Conservation (phyloP, 2,888 invertebrate genomes). For the Tupiocoris notatus region DNA sequence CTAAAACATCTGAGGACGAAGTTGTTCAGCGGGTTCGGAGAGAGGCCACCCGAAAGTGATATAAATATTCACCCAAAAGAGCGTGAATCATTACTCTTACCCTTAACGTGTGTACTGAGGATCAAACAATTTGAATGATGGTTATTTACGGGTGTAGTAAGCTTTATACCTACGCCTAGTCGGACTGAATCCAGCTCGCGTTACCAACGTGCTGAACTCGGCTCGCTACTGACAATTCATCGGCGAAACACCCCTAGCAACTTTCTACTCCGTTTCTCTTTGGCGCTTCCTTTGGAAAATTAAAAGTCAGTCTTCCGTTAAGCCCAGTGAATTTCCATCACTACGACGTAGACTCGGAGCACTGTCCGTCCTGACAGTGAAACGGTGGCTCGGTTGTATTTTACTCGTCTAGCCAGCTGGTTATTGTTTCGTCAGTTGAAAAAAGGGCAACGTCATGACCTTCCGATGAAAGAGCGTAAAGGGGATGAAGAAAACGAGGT, state of each 20-base stretch:
- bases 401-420: neutral
- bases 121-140: too few species aligned
- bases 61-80: too few species aligned
- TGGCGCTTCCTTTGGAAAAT: conserved; percentile 7
- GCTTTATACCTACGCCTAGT: too few species aligned
- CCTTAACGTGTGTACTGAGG: too few species aligned
- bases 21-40: too few species aligned
- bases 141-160: too few species aligned
- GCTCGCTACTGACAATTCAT: neutral
- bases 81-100: too few species aligned
- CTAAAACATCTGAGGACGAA: too few species aligned
- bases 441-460: too few species aligned
- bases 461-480: too few species aligned
- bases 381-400: neutral
- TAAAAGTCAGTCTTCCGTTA: conserved; percentile 36
- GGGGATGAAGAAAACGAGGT: neutral
- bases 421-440: conserved; percentile 1
- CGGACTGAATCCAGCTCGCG: too few species aligned
- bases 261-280: neutral
- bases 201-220: neutral
- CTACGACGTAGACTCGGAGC: neutral
- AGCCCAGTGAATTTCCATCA: conserved; percentile 1
- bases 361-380: neutral
- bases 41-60: too few species aligned
- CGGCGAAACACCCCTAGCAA: neutral